These are phyloP conservation scores for Chloroceryle aenea DNA, from an alignment of 2,113 vertebrate species.

Conservation along the genomic window DNA sequence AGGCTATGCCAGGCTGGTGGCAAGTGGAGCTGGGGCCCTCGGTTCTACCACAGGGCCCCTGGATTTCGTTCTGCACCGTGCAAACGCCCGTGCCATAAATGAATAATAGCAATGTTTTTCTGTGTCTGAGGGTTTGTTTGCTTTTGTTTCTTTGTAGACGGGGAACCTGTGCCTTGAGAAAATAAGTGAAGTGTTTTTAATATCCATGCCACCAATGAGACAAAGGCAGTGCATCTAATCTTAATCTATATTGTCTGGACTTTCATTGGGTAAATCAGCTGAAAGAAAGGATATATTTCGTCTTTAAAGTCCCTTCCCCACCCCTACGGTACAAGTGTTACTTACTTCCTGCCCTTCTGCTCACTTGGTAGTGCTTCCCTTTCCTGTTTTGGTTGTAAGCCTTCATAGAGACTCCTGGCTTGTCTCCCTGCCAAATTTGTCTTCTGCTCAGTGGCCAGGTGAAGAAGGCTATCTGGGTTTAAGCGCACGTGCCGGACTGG, in stretches of 20 bases:
- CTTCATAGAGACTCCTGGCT: constrained; percentile 1
- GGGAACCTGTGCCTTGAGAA: background rate
- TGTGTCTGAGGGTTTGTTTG: constrained; percentile 32
- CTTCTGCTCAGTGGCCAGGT: constrained; percentile 24
- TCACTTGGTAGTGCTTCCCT: constrained; percentile 62
- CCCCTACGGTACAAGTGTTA: constrained; percentile 1
- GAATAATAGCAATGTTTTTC: background rate
- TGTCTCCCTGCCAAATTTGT: constrained; percentile 25
- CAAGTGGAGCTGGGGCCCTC: rapidly evolving
- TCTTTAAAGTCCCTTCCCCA: constrained; percentile 30
- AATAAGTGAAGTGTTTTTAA: background rate
- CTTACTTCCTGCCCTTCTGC: constrained; percentile 72
- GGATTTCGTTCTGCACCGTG: background rate
- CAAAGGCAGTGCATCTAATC: background rate
- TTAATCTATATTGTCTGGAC: constrained; percentile 27
- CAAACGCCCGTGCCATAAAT: background rate
- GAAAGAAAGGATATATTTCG: constrained; percentile 26
- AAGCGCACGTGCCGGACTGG: background rate
- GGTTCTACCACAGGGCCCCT: rapidly evolving
- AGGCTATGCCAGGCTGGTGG: background rate
- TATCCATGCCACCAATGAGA: background rate
- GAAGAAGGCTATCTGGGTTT: background rate
- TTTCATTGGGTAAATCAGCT: background rate
- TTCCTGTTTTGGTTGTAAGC: constrained; percentile 71
- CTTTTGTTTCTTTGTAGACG: constrained; percentile 12